phyloP scores from a whole-genome alignment of 1,140 invertebrate genomes.

The Pantala flavescens region DNA sequence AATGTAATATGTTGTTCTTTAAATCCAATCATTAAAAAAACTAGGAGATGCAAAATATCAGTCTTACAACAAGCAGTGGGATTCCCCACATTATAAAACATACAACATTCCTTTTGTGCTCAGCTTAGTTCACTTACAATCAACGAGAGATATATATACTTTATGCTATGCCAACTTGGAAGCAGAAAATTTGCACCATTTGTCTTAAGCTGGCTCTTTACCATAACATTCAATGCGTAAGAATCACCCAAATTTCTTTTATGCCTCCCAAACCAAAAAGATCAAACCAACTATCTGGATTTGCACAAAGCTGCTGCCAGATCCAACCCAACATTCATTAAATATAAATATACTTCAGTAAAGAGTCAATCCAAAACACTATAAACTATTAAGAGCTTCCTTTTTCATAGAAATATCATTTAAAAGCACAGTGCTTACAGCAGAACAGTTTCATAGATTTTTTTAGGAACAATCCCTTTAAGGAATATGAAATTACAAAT shows the following conservation, averaged over 20 bases:
- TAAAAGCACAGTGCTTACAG: slow-evolving; percentile 9
- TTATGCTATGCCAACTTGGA: slow-evolving; percentile 5
- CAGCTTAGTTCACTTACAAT: slow-evolving; percentile 9
- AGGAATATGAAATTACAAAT: slow-evolving; percentile 10
- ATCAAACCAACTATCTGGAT: slow-evolving; percentile 1
- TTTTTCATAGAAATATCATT: slow-evolving; percentile 10
- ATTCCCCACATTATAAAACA: neutral
- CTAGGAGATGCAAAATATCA: slow-evolving; percentile 2
- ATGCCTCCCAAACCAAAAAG: slow-evolving; percentile 4
- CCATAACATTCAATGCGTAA: slow-evolving; percentile 1
- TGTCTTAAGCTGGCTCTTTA: slow-evolving; percentile 5
- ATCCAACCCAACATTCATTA: slow-evolving; percentile 2
- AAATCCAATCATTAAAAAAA: neutral
- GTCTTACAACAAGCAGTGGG: slow-evolving; percentile 4
- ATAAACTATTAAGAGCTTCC: slow-evolving; percentile 6
- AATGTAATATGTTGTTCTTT: neutral
- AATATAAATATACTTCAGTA: slow-evolving; percentile 11
- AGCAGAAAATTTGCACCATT: slow-evolving; percentile 1
- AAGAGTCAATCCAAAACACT: neutral
- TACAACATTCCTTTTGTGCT: slow-evolving; percentile 6
- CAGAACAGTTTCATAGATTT: slow-evolving; percentile 10
- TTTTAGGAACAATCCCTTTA: slow-evolving; percentile 9
- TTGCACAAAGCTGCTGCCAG: neutral
- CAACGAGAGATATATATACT: slow-evolving; percentile 7
- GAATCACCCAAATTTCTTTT: neutral